Base-by-base conservation (phyloP, 2,888 invertebrate species). In the Saturnia japonica region DNA sequence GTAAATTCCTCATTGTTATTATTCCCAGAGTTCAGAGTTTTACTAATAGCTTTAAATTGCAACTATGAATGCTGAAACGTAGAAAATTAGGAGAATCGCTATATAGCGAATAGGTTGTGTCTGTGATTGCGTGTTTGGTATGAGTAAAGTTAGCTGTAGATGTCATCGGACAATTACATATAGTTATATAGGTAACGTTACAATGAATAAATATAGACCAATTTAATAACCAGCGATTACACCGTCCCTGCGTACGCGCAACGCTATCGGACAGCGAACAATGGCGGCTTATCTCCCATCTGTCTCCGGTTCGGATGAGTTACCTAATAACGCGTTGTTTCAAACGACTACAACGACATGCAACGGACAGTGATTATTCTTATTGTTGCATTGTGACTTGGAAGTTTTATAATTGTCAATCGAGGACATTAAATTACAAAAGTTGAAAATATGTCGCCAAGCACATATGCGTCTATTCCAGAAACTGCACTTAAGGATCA, bases 211-310 rank as follows among this genome's bases (percentile, higher is more conserved):
- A 64, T 19, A 19, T 64, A 19, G 19, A 25, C 57, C 57, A 25
- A n/a, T 40, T 9, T 64, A 40, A 40, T 64, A 64, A 64, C 40
- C n/a, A 60, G 9, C n/a, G 64, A 40, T 64, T 64, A 40, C 9
- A 3, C 8, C 16, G n/a, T 40, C 8, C 40, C 19, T 60, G 28
- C 16, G 57, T 60, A 60, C 28, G 40, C 64, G 64, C 64, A 40
- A 1, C 40, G 64, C 40, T 64, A 64, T 64, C 11, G 64, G 40
- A 60, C 40, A 3, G 14, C 64, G 70, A 70, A 71, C 71, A 71
- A 71, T 71, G 62, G 71, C 22, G n/a, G 47, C 47, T 68, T 71
- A 68, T 74, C 75, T 76, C 68, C 73, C 73, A 85, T 86, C 84
- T 81, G 85, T 85, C 85, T 72, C 81, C 77, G 40, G 64, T 40